Percentiles rank a stretch among this genome's conserved stretches.
These are phyloP conservation scores for Pissodes strobi DNA, from an alignment of 1,140 invertebrate genomes.

Conservation along the genomic window DNA sequence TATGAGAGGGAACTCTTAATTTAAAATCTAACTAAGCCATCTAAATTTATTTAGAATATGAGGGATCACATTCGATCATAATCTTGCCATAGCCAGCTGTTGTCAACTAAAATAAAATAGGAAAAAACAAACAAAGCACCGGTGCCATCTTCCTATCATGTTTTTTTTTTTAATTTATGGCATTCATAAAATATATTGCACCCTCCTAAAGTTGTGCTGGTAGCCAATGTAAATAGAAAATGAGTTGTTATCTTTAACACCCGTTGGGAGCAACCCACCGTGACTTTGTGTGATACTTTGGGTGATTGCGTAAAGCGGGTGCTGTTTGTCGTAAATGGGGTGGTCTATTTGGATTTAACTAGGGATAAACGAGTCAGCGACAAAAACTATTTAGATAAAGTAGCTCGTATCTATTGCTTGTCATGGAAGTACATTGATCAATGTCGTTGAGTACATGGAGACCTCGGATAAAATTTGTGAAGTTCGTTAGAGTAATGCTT, in stretches of 20 bases:
- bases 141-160: slow-evolving; percentile 5
- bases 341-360: slow-evolving; percentile 18
- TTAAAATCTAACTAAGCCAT: too few relatives aligned
- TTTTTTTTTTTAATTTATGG: slow-evolving; percentile 20
- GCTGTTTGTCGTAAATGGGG: slow-evolving; percentile 6
- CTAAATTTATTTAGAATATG: too few relatives aligned
- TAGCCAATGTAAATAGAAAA: slow-evolving; percentile 29
- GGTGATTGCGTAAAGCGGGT: slow-evolving; percentile 25
- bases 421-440: too few relatives aligned
- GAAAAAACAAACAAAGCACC: slow-evolving; percentile 18
- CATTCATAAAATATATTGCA: slow-evolving; percentile 16
- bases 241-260: slow-evolving; percentile 31
- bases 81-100: too few relatives aligned
- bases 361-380: too few relatives aligned
- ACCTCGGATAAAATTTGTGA: too few relatives aligned
- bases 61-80: too few relatives aligned
- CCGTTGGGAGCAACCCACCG: slow-evolving; percentile 20
- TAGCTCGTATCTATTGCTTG: too few relatives aligned
- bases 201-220: slow-evolving; percentile 6
- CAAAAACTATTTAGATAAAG: too few relatives aligned
- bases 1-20: too few relatives aligned
- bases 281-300: slow-evolving; percentile 23
- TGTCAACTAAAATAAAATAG: neutral
- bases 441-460: too few relatives aligned
- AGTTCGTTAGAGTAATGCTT: too few relatives aligned